phyloP scores from a whole-genome alignment of 2,113 vertebrate genomes.

The Clinocottus analis region DNA sequence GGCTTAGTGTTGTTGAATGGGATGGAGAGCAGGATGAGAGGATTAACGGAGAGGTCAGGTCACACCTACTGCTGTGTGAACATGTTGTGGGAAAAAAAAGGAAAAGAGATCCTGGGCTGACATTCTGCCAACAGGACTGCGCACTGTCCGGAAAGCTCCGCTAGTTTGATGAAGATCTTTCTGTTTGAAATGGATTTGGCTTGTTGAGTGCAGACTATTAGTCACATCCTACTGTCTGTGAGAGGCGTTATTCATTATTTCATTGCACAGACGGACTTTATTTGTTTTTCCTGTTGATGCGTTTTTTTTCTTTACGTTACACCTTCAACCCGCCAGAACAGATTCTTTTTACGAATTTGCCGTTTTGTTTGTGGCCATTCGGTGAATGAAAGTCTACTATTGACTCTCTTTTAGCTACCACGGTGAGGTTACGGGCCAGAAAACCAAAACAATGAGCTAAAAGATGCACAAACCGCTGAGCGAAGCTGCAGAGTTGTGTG shows the following conservation, averaged over 20 bases:
- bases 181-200: constrained; percentile 25
- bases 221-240: constrained; percentile 19
- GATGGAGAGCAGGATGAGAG: constrained; percentile 36
- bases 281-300: background rate
- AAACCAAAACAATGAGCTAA: constrained; percentile 8
- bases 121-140: background rate
- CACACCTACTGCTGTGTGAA: constrained; percentile 44
- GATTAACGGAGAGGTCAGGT: constrained; percentile 35
- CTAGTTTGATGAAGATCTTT: constrained; percentile 17
- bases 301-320: background rate
- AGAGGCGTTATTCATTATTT: background rate
- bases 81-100: constrained; percentile 8
- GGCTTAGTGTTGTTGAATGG: constrained; percentile 42
- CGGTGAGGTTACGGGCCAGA: background rate
- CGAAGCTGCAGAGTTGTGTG: background rate
- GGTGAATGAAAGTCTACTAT: background rate
- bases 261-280: background rate
- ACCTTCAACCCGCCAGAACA: background rate
- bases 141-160: background rate
- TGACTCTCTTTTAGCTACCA: background rate
- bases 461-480: background rate
- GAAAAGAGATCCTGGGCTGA: constrained; percentile 6
- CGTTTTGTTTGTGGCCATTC: background rate
- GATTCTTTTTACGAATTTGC: background rate
- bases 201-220: constrained; percentile 12